A percentile compares a stretch with the other conserved stretches of the same genome.
Evolutionary conservation across 2,888 invertebrate species (phyloP).

Genomic region (Acronicta psi): DNA sequence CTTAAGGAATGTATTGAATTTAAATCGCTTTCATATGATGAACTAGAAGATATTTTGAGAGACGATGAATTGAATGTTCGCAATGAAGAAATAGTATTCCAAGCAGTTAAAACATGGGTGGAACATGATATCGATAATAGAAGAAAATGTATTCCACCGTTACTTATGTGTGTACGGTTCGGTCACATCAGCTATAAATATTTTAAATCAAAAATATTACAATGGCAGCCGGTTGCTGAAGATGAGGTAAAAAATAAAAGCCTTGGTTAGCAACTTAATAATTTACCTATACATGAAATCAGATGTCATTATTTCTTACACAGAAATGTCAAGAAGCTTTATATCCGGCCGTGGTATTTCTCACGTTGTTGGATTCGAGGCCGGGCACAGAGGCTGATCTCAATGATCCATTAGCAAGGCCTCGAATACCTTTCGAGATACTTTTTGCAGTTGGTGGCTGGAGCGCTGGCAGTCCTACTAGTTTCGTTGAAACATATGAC

Average conservation of each 20-base stretch:
- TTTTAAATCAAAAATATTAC: constrained; percentile 88
- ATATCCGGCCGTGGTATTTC: constrained; percentile 86
- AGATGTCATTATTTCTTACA: constrained; percentile 23
- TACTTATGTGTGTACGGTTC: constrained; percentile 91
- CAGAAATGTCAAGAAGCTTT: constrained; percentile 89
- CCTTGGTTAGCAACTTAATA: constrained; percentile 5
- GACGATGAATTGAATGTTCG: constrained; percentile 93
- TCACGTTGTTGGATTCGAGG: constrained; percentile 84
- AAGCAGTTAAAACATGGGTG: constrained; percentile 92
- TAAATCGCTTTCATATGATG: constrained; percentile 88
- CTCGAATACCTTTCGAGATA: constrained; percentile 93
- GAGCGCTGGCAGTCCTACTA: constrained; percentile 95
- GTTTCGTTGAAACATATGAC: constrained; percentile 94
- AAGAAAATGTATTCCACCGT: constrained; percentile 86
- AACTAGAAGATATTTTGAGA: constrained; percentile 90
- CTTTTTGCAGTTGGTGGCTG: constrained; percentile 96
- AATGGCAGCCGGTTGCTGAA: constrained; percentile 86
- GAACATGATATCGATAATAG: constrained; percentile 89
- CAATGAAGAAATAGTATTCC: constrained; percentile 93
- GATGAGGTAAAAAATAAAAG: constrained; percentile 76
- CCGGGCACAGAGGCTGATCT: constrained; percentile 85
- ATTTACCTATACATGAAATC: neutral
- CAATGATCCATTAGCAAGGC: constrained; percentile 90
- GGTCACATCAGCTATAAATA: constrained; percentile 90
- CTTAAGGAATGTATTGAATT: constrained; percentile 91